Percentiles rank a stretch among this genome's conserved stretches.
These are phyloP conservation scores for Sitta carolinensis DNA, from an alignment of 2,797 vertebrate genomes.

Conservation along the genomic window DNA sequence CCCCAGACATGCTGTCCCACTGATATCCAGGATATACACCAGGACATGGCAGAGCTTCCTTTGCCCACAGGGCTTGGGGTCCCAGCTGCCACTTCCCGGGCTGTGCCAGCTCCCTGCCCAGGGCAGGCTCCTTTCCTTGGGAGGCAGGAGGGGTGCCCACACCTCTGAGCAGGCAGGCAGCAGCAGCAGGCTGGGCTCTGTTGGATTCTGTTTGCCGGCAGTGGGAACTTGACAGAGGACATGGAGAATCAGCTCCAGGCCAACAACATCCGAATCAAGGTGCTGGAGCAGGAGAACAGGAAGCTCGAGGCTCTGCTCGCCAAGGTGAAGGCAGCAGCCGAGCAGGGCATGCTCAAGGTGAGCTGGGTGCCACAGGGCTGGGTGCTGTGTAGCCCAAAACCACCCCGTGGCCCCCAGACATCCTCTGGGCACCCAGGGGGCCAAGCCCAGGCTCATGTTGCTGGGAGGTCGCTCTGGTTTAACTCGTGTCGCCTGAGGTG, in stretches of 20 bases:
- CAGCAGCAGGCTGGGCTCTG: neutral
- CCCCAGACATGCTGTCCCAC: neutral
- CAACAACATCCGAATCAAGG: slow-evolving; percentile 83
- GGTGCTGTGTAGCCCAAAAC: neutral
- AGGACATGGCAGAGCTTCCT: neutral
- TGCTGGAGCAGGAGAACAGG: slow-evolving; percentile 86
- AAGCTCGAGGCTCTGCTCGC: slow-evolving; percentile 76
- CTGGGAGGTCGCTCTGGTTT: fast-evolving
- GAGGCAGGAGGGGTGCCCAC: neutral
- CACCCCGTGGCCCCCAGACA: no score
- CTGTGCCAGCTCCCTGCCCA: neutral
- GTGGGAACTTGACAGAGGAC: slow-evolving; percentile 82
- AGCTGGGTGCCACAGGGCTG: neutral
- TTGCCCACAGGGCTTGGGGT: neutral
- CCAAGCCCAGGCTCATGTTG: neutral
- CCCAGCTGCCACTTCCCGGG: neutral
- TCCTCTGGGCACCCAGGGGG: no score
- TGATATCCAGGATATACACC: neutral
- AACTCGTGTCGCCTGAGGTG: neutral
- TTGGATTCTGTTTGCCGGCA: slow-evolving; percentile 71
- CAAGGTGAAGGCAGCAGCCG: slow-evolving; percentile 77
- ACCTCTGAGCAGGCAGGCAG: neutral
- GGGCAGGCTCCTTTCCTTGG: neutral
- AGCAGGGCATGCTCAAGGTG: slow-evolving; percentile 74
- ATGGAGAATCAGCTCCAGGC: slow-evolving; percentile 90